Evolutionary conservation across 2,888 invertebrate genomes (phyloP).

Genomic region (Heliconius aoede): DNA sequence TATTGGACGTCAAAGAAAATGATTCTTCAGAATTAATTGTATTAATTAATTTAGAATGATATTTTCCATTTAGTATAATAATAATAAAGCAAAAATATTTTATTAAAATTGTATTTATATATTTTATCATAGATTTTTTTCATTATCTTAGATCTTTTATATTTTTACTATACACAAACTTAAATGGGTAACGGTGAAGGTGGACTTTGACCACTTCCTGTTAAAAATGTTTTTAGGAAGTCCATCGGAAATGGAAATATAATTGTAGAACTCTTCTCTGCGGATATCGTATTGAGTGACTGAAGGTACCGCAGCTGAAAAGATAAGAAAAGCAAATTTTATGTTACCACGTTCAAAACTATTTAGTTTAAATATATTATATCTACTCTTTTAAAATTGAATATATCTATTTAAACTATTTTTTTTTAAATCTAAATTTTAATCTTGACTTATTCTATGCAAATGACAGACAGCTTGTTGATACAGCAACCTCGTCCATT

Average conservation of each 20-base stretch:
- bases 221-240: slow-evolving; percentile 81
- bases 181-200: slow-evolving; percentile 51
- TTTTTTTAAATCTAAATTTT: too few species aligned
- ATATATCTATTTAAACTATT: too few species aligned
- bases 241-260: slow-evolving; percentile 97
- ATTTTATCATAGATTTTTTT: not conserved
- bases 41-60: too few species aligned
- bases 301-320: slow-evolving; percentile 93
- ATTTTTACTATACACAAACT: slow-evolving; percentile 16
- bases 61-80: not conserved
- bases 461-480: too few species aligned
- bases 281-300: slow-evolving; percentile 94
- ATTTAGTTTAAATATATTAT: not conserved
- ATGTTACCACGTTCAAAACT: not conserved
- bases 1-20: not conserved
- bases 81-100: not conserved
- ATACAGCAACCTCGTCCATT: too few species aligned
- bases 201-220: slow-evolving; percentile 59
- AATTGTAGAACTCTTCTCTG: slow-evolving; percentile 97
- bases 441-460: too few species aligned
- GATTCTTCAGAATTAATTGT: not conserved
- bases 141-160: not conserved
- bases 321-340: slow-evolving; percentile 13
- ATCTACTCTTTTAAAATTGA: not conserved
- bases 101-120: slow-evolving; percentile 15